A percentile compares a stretch with the other conserved stretches of the same genome.
These are phyloP conservation scores for Eolophus roseicapilla DNA, from an alignment of 2,113 vertebrate genomes.

Conservation along the genomic window DNA sequence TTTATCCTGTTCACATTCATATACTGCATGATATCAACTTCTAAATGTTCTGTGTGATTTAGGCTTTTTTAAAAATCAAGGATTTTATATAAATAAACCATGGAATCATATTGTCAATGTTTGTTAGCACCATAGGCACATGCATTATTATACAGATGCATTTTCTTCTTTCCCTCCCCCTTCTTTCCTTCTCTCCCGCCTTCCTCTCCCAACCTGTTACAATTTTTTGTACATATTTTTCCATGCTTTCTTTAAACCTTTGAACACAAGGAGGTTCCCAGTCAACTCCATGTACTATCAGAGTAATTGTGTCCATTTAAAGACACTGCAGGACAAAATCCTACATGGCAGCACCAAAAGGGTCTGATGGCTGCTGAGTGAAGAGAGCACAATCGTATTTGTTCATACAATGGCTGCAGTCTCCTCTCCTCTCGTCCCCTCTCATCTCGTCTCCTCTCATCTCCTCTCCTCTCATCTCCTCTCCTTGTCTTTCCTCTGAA, in stretches of 20 bases:
- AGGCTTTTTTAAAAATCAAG: background rate
- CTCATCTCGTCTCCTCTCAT: background rate
- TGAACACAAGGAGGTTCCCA: background rate
- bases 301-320: background rate
- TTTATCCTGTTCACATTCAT: background rate
- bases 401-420: background rate
- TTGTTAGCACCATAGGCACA: background rate
- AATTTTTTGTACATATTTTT: background rate
- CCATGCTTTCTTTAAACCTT: background rate
- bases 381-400: background rate
- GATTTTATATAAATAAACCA: background rate
- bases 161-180: background rate
- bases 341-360: background rate
- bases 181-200: background rate
- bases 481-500: background rate
- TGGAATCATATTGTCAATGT: background rate
- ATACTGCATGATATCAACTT: background rate
- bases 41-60: background rate
- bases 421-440: too few species aligned
- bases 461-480: background rate
- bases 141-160: rapidly evolving
- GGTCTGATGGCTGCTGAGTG: background rate
- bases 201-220: background rate
- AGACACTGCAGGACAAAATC: background rate
- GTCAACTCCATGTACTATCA: background rate